These are phyloP conservation scores for Bugula neritina DNA, from an alignment of 2,888 invertebrate genomes.

Conservation along the genomic window DNA sequence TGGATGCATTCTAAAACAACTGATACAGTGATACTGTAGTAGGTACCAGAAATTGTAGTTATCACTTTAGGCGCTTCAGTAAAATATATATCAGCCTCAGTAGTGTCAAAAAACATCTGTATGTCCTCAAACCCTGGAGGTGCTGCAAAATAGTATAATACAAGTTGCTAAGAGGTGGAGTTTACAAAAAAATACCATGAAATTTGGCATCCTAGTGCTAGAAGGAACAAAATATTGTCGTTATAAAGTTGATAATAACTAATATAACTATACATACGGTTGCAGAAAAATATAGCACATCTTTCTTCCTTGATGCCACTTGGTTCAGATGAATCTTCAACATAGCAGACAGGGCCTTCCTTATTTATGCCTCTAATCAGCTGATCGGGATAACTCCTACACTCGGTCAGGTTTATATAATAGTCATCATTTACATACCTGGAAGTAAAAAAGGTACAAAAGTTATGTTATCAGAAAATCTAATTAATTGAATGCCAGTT, in stretches of 20 bases:
- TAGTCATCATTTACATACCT: constrained; percentile 23
- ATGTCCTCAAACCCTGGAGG: background rate
- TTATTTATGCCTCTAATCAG: background rate
- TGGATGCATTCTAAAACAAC: too few relatives aligned
- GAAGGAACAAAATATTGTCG: too few relatives aligned
- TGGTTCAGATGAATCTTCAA: background rate
- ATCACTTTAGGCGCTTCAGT: background rate
- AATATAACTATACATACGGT: too few relatives aligned
- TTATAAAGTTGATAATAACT: too few relatives aligned
- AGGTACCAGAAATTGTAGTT: background rate
- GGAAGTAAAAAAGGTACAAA: background rate
- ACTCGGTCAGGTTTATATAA: background rate
- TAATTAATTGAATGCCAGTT: too few relatives aligned
- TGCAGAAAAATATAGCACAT: constrained; percentile 14
- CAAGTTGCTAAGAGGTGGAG: too few relatives aligned
- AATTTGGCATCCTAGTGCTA: too few relatives aligned
- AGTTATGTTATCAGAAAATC: too few relatives aligned
- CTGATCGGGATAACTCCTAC: constrained; percentile 16
- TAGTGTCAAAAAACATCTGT: background rate
- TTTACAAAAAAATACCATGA: too few relatives aligned
- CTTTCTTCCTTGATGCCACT: constrained; percentile 7
- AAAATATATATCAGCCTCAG: background rate
- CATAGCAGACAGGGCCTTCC: background rate
- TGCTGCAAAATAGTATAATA: background rate
- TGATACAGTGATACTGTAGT: too few relatives aligned